Base-by-base conservation (phyloP, 2,888 invertebrate genomes). In the Lasioglossum vierecki region DNA sequence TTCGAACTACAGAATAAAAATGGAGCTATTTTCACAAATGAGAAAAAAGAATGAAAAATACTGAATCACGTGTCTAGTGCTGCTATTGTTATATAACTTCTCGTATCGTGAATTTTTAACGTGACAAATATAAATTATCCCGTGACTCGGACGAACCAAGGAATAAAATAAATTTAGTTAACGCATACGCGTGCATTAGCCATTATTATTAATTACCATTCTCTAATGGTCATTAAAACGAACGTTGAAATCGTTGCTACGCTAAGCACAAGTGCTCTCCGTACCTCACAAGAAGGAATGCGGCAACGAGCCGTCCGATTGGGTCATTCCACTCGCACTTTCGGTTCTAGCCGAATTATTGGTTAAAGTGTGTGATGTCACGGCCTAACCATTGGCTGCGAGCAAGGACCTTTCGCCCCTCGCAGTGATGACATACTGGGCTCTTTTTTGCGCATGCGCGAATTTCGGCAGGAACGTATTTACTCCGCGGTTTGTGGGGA, bases 1-100 rank as follows among this genome's bases (percentile, higher is more conserved):
- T 57, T 57, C n/a, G 66, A 53, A 68, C 15, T 35, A 73, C 60
- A 66, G 84, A 85, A 79, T 84, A 60, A 74, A 82, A 77, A 80
- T 80, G 77, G 77, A 75, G 66, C 81, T 68, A 63, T 39, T 66
- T 68, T 70, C 49, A 15, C 18, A 15, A 66, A 75, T 82, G n/a
- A 41, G 63, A 70, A 68, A 30, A 39, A 39, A 35, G 68, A n/a
- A 57, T n/a, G 22, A 68, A n/a, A 41, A n/a, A 70, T 41, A 70
- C 35, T 46, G 68, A 77, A 84, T 84, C 73, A 85, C 68, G 63
- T 80, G 73, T 63, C 30, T 26, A 30, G 49, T 76, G 35, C 60
- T 41, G 39, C 60, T 75, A 74, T 53, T 35, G 9, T 26, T 41
- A 41, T 70, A 60, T 18, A 18, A 1, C 35, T 22, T 39, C 8